These are phyloP conservation scores for Chauna torquata DNA, from an alignment of 2,113 vertebrate genomes.

Conservation along the genomic window DNA sequence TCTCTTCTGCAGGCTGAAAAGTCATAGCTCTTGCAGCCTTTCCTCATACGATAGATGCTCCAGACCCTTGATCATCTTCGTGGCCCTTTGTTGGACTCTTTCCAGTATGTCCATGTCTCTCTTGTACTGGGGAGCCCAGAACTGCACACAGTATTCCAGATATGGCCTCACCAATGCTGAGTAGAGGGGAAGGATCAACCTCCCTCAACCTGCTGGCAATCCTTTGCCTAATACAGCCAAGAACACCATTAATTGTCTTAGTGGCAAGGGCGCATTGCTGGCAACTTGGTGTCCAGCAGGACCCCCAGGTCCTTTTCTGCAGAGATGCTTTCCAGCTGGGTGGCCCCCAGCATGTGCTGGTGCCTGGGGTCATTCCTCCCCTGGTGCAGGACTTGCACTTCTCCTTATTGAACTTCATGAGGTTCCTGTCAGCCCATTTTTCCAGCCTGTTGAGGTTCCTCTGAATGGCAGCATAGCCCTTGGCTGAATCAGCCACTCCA, in stretches of 20 bases:
- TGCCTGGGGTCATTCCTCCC: not conserved
- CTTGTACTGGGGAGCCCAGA: not conserved
- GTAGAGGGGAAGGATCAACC: not conserved
- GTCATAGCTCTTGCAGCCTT: not conserved
- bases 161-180: not conserved
- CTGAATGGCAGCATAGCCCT: not conserved
- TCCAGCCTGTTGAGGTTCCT: not conserved
- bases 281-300: not conserved
- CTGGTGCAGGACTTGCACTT: not conserved
- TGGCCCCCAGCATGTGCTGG: not conserved
- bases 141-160: not conserved
- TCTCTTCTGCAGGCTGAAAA: not conserved
- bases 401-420: not conserved
- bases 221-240: not conserved
- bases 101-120: not conserved
- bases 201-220: not conserved
- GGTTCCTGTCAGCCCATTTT: not conserved
- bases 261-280: not conserved
- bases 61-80: not conserved
- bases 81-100: not conserved
- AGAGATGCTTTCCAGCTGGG: not conserved
- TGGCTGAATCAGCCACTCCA: not conserved
- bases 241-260: not conserved
- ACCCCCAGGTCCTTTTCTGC: not conserved
- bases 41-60: not conserved